Conservation (phyloP, 1,140 invertebrate species). For the Uloborus diversus region DNA sequence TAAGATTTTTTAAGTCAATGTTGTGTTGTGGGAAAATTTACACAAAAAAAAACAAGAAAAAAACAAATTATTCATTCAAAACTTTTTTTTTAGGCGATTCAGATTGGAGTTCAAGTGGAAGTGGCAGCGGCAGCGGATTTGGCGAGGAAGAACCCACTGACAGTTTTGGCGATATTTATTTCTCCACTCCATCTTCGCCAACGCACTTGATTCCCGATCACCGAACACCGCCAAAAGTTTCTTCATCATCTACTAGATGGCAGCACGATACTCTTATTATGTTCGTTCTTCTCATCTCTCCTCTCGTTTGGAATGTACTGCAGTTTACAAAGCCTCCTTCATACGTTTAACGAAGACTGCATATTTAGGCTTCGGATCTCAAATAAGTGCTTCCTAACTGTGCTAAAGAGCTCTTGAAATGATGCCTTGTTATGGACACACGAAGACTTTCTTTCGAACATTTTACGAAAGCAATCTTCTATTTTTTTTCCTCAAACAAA, state of each 20-base stretch:
- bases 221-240: constrained; percentile 4
- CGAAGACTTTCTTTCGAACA: background rate
- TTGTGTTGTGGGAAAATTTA: too few species aligned
- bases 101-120: constrained; percentile 30
- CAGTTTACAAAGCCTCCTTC: background rate
- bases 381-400: constrained; percentile 26
- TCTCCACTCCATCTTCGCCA: constrained; percentile 36
- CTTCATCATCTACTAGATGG: constrained; percentile 26
- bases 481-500: too few species aligned
- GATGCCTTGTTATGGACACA: background rate
- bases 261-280: constrained; percentile 15
- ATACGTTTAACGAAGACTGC: background rate
- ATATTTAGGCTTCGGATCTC: constrained; percentile 15
- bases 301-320: background rate
- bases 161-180: constrained; percentile 44
- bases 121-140: constrained; percentile 45
- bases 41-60: background rate
- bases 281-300: background rate
- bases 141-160: constrained; percentile 25
- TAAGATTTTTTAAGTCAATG: too few species aligned
- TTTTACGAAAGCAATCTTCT: too few species aligned
- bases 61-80: background rate
- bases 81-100: constrained; percentile 30
- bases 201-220: constrained; percentile 5
- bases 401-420: constrained; percentile 8